Base-by-base conservation (phyloP, 2,797 vertebrate species). In the Gorsachius magnificus region DNA sequence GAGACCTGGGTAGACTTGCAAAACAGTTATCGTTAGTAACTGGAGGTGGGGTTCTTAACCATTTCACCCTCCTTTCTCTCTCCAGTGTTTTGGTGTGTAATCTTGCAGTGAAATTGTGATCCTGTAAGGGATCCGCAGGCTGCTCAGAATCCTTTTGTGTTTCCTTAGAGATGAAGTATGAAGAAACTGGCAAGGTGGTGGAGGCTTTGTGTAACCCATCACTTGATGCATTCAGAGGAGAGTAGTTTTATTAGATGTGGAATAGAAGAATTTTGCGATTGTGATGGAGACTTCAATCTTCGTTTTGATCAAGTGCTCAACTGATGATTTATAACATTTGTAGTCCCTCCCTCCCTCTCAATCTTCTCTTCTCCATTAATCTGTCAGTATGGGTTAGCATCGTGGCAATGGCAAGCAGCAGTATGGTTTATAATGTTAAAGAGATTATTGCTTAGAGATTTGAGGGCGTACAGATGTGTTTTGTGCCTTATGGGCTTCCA, bases 371-470 rank as follows among this genome's bases (percentile, higher is more conserved):
- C 75, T 68, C 60, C 29, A 45, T 74, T 93, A 78, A 90, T 87
- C 68, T 95, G 77, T 70, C 19, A 21, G 26, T 84, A 46, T 82
- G 82, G 43, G 72, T 86, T 93, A 82, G 43, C 89, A 56, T 84
- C 2, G 9, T 75, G 33, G 87, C 54, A 56, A 19, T 45, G 51
- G 54, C 84, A 96, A 96, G 48, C 71, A 92, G 88, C 78, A 83
- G 51, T 91, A 86, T 25, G 2, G 89, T 96, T 96, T 87, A 63
- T 63, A 84, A 87, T 88, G 76, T 92, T 84, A 56, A 70, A 96
- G 79, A 94, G 78, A 89, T 94, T 94, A 65, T 89, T 96, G 74
- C 78, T 80, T 83, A 87, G 74, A 89, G 81, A 89, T 77, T 87
- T 82, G 79, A 72, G 83, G 41, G 58, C 74, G 22, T 58, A 29